Evolutionary conservation across 2,888 invertebrate species (phyloP).

Genomic region (Melikaiella ostensackeni): DNA sequence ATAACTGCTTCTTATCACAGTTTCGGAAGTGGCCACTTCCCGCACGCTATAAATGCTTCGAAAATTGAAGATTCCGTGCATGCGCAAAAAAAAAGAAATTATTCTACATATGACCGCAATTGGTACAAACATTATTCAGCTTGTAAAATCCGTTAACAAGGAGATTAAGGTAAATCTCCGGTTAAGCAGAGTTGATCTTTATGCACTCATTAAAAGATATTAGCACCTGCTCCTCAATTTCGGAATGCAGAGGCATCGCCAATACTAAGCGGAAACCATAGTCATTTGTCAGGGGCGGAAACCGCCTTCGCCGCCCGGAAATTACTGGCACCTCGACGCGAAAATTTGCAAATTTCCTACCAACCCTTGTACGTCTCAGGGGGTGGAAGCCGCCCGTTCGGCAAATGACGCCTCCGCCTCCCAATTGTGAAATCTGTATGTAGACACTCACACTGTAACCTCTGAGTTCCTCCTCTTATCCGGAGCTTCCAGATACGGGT

Average conservation of each 20-base stretch:
- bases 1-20: no score
- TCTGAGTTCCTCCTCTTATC: conserved; percentile 37
- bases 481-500: conserved; percentile 24
- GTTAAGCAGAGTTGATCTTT: conserved; percentile 32
- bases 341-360: conserved; percentile 76
- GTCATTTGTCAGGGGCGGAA: conserved; percentile 76
- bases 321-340: conserved; percentile 72
- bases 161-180: neutral
- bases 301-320: conserved; percentile 73
- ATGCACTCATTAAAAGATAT: conserved; percentile 33
- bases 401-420: neutral
- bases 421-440: conserved; percentile 35
- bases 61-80: no score
- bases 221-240: conserved; percentile 54
- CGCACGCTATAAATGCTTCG: no score
- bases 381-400: conserved; percentile 12
- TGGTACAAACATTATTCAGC: neutral
- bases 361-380: conserved; percentile 21
- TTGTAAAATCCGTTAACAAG: neutral
- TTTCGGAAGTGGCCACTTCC: no score
- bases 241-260: conserved; percentile 56
- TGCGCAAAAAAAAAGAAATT: no score
- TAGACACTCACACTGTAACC: conserved; percentile 43
- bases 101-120: no score
- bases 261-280: conserved; percentile 74